A percentile compares a stretch with the other conserved stretches of the same genome.
Conservation (phyloP, 1,140 invertebrate species). For the Diplogasteroides magnus region DNA sequence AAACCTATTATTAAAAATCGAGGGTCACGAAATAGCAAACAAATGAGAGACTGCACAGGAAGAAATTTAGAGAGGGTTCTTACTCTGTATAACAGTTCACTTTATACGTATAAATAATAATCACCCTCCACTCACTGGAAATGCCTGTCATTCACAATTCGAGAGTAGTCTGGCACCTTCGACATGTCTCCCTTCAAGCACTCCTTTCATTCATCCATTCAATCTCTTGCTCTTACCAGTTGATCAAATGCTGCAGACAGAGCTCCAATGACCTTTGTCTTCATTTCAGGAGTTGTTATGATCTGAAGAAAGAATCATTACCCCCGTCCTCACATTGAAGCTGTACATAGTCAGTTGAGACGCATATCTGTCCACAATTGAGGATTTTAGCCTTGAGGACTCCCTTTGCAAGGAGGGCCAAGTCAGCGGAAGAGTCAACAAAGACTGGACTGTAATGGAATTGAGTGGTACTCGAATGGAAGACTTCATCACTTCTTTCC, state of each 20-base stretch:
- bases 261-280: conserved; percentile 60
- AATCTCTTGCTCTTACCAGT: conserved; percentile 81
- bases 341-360: conserved; percentile 92
- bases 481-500: conserved; percentile 71
- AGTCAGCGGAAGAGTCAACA: conserved; percentile 49
- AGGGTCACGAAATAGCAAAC: too few species aligned
- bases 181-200: conserved; percentile 72
- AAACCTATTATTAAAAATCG: too few species aligned
- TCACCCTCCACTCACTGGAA: conserved; percentile 64
- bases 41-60: too few species aligned
- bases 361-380: conserved; percentile 92
- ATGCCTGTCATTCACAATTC: conserved; percentile 79
- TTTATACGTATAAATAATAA: too few species aligned
- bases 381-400: conserved; percentile 92
- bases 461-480: conserved; percentile 5
- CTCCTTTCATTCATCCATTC: too few species aligned
- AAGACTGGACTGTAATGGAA: conserved; percentile 45
- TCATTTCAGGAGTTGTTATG: conserved; percentile 63
- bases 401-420: conserved; percentile 61
- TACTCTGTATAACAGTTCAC: too few species aligned
- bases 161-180: conserved; percentile 72
- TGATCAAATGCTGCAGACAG: conserved; percentile 65
- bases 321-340: too few species aligned
- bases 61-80: too few species aligned
- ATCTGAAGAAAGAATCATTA: too few species aligned